Conservation (phyloP, 2,888 invertebrate species). For the Cheilosia urbana region DNA sequence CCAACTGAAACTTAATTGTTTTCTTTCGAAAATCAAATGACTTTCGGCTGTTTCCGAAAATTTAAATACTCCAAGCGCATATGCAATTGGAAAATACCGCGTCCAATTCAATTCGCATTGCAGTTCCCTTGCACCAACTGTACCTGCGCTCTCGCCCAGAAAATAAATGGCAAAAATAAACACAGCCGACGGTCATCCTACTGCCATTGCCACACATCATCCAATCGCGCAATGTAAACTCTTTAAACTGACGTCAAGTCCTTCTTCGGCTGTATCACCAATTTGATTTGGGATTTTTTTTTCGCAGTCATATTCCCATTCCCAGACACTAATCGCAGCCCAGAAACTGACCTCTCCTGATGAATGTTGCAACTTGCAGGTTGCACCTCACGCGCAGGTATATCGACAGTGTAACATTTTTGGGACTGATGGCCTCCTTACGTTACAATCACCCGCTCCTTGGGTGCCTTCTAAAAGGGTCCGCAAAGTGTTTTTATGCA, state of each 20-base stretch:
- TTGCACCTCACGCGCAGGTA: slow-evolving; percentile 34
- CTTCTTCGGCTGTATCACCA: background rate
- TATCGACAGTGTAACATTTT: slow-evolving; percentile 9
- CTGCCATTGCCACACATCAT: slow-evolving; percentile 2
- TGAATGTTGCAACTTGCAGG: slow-evolving; percentile 43
- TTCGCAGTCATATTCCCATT: slow-evolving; percentile 39
- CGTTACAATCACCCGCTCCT: background rate
- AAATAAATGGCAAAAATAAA: slow-evolving; percentile 7
- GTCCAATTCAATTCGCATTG: background rate
- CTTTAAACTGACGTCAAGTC: slow-evolving; percentile 48
- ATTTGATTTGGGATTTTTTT: slow-evolving; percentile 3
- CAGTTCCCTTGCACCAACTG: background rate
- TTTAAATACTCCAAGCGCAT: too few relatives aligned
- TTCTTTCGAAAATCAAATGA: too few relatives aligned
- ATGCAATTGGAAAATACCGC: too few relatives aligned
- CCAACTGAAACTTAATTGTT: too few relatives aligned
- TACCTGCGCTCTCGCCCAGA: background rate
- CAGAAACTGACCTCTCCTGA: slow-evolving; percentile 43
- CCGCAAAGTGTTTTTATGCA: slow-evolving; percentile 39
- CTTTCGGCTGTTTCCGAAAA: too few relatives aligned
- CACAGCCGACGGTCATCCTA: background rate
- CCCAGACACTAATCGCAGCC: slow-evolving; percentile 40
- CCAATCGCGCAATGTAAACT: slow-evolving; percentile 26
- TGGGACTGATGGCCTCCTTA: slow-evolving; percentile 16
- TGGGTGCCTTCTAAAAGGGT: slow-evolving; percentile 2